Base-by-base conservation (phyloP, 2,797 vertebrate species). In the Artibeus lituratus region DNA sequence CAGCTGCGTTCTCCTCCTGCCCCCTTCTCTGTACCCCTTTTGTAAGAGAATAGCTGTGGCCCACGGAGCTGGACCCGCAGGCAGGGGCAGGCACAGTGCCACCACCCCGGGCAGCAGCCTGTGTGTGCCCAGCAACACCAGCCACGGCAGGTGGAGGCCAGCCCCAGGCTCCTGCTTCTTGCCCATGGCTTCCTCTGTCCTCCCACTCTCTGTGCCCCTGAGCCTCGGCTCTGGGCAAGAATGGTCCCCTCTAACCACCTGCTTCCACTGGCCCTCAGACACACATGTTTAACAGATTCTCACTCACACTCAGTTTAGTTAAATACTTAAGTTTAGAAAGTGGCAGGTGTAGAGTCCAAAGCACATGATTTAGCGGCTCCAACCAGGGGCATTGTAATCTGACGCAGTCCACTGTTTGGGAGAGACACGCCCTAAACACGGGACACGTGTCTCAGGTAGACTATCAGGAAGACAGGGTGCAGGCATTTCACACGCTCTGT, bases 171-270 rank as follows among this genome's bases (percentile, higher is more conserved):
- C 29, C 55, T 16, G 22, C 53, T 82, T 32, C 73, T 29, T 19
- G 7, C n/a, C 5, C 5, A 29, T 1, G 0, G 10, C 14, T 67
- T 9, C 26, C 44, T 51, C 32, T 35, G 12, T 22, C 21, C 18
- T 53, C 29, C 8, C 5, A 21, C 19, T 44, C 65, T 76, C 73
- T n/a, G 39, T 6, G 7, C 10, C 39, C 81, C 29, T 51, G n/a
- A 53, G 10, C 7, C 14, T 82, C 4, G 1, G 15, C 11, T 81
- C 44, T 84, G 53, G 42, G 6, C 5, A 49, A 32, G 22, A 73
- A 37, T 1, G 3, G 7, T 37, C 15, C 14, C 32, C 16, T 65
- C 29, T 26, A 24, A 5, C 26, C 32, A 51, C 32, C 16, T 21
- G 8, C 51, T 67, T 53, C 55, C 24, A 72, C 29, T 49, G 59